These are phyloP conservation scores for Microtus oregoni DNA, from an alignment of 2,113 vertebrate genomes.

Conservation along the genomic window DNA sequence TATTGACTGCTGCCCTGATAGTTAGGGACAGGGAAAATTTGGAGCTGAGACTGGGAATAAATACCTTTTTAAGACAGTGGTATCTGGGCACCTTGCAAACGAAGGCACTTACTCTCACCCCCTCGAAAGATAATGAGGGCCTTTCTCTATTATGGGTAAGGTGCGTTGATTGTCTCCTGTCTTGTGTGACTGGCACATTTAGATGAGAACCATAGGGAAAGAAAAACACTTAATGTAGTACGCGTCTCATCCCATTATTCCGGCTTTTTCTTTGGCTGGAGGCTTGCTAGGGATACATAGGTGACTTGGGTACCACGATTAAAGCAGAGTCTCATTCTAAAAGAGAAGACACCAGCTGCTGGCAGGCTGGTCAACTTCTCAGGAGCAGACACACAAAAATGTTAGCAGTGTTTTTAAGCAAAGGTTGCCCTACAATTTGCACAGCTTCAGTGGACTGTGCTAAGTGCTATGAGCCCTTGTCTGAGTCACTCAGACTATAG, in stretches of 20 bases:
- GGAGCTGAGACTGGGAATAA: not conserved
- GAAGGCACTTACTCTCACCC: not conserved
- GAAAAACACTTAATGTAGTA: not conserved
- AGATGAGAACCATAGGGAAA: not conserved
- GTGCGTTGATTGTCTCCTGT: not conserved
- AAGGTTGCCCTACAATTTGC: not conserved
- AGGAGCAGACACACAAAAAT: conserved; percentile 11
- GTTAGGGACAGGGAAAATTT: not conserved
- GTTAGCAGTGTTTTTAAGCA: not conserved
- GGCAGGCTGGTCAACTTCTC: not conserved
- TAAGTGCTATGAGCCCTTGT: not conserved
- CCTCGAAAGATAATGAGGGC: not conserved
- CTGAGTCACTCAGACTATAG: not conserved
- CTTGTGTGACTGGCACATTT: not conserved
- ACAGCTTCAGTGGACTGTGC: not conserved
- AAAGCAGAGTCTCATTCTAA: not conserved
- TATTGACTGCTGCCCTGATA: not conserved
- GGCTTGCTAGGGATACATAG: not conserved
- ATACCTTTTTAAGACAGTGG: not conserved
- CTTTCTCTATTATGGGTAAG: not conserved
- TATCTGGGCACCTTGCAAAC: not conserved
- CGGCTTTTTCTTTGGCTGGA: not conserved
- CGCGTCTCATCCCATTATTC: not conserved
- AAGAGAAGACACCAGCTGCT: not conserved
- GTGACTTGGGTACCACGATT: not conserved